A percentile compares a stretch with the other conserved stretches of the same genome.
phyloP scores from a whole-genome alignment of 1,140 invertebrate species.

The Akabosia matsudoensis region DNA sequence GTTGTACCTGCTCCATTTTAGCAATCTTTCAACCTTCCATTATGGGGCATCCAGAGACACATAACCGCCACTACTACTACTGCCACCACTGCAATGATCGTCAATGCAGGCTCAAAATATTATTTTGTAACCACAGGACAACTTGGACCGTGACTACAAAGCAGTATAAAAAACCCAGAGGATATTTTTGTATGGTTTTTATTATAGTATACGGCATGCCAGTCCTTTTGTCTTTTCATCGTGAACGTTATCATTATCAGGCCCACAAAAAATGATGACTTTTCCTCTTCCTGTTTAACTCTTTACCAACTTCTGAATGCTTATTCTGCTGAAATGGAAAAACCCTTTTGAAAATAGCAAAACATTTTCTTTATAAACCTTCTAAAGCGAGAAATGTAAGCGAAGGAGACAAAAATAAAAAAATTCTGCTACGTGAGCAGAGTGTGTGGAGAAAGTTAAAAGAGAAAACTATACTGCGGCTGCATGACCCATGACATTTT shows the following conservation, averaged over 20 bases:
- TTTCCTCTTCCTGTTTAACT: not conserved
- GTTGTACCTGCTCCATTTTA: too few species aligned
- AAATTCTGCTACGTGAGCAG: not conserved
- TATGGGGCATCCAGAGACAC: too few species aligned
- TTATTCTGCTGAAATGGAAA: not conserved
- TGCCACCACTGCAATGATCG: too few species aligned
- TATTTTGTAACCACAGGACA: too few species aligned
- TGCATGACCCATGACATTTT: constrained; percentile 16
- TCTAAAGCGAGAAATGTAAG: not conserved
- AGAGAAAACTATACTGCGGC: not conserved
- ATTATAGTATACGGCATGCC: not conserved
- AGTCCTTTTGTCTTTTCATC: not conserved
- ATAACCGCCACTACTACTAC: too few species aligned
- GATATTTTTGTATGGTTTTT: too few species aligned
- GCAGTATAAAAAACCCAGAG: too few species aligned
- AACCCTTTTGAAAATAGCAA: not conserved
- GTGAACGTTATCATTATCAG: not conserved
- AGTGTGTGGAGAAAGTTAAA: not conserved
- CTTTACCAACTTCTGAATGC: not conserved
- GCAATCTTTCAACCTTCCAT: too few species aligned
- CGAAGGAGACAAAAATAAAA: not conserved
- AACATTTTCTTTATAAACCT: not conserved
- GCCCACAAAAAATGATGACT: not conserved
- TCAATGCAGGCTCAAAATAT: too few species aligned
- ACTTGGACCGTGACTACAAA: too few species aligned